Percentiles rank a stretch among this genome's conserved stretches.
These are phyloP conservation scores for Arenicola marina DNA, from an alignment of 2,888 invertebrate species.

Conservation along the genomic window DNA sequence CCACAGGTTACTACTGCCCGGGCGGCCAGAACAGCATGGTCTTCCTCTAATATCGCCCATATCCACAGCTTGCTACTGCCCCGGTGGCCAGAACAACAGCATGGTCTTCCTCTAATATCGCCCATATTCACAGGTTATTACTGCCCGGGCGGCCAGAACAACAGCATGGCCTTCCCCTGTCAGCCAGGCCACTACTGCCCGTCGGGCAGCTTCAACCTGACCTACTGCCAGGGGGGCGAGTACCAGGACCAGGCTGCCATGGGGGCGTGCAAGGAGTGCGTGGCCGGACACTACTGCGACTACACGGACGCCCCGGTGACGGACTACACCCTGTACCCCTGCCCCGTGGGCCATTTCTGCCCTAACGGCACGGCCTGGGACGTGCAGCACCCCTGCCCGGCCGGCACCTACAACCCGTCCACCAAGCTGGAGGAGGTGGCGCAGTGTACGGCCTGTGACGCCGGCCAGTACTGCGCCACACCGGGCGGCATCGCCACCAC, in stretches of 20 bases:
- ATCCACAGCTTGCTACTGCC: no score
- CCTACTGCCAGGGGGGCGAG: conserved; percentile 48
- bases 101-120: no score
- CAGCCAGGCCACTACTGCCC: conserved; percentile 49
- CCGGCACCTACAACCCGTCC: conserved; percentile 50
- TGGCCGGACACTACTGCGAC: conserved; percentile 54
- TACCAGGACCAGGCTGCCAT: conserved; percentile 52
- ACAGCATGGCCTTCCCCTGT: conserved; percentile 44
- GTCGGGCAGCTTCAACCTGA: conserved; percentile 43
- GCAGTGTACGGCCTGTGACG: conserved; percentile 49
- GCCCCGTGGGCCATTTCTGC: conserved; percentile 56
- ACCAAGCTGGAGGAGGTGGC: conserved; percentile 38
- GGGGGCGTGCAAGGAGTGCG: conserved; percentile 48
- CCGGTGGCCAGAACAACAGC: no score
- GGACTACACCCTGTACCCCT: conserved; percentile 45
- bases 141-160: conserved; percentile 53
- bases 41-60: no score
- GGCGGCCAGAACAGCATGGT: no score
- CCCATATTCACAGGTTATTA: conserved; percentile 56
- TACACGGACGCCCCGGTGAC: conserved; percentile 43
- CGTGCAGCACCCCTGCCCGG: conserved; percentile 51
- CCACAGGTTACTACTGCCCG: no score
- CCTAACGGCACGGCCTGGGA: conserved; percentile 42
- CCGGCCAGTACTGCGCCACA: conserved; percentile 50
- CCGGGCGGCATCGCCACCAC: conserved; percentile 28